Percentiles rank a stretch among this genome's conserved stretches.
Evolutionary conservation across 2,888 invertebrate genomes (phyloP).

Genomic region (Ecdyonurus torrentis): DNA sequence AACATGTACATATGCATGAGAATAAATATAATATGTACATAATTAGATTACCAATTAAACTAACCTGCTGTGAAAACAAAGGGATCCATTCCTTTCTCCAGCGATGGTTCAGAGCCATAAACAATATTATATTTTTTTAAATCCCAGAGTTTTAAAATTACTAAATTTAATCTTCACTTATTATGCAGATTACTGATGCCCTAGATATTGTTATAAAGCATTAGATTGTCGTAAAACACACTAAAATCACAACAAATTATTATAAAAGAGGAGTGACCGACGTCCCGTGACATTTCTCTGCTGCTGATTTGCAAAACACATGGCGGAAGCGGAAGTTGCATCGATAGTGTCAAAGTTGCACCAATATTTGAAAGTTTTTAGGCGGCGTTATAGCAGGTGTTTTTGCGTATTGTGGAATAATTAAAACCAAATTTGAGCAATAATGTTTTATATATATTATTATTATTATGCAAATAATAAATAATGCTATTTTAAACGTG

Average conservation of each 20-base stretch:
- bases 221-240: background rate
- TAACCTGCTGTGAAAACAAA: background rate
- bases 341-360: background rate
- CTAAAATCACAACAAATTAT: background rate
- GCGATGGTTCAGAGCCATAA: background rate
- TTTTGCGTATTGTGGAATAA: too few species aligned
- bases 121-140: background rate
- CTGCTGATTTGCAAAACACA: background rate
- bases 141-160: background rate
- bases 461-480: too few species aligned
- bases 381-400: too few species aligned
- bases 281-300: background rate
- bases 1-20: too few species aligned
- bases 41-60: background rate
- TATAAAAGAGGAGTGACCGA: background rate
- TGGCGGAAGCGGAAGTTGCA: background rate
- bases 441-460: too few species aligned
- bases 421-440: too few species aligned
- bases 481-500: too few species aligned
- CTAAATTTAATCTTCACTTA: background rate
- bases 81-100: conserved; percentile 1
- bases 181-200: background rate
- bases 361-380: too few species aligned
- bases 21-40: too few species aligned
- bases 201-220: background rate